Percentiles rank a stretch among this genome's conserved stretches.
Evolutionary conservation across 1,140 invertebrate species (phyloP).

Genomic region (Temnothorax nylanderi): DNA sequence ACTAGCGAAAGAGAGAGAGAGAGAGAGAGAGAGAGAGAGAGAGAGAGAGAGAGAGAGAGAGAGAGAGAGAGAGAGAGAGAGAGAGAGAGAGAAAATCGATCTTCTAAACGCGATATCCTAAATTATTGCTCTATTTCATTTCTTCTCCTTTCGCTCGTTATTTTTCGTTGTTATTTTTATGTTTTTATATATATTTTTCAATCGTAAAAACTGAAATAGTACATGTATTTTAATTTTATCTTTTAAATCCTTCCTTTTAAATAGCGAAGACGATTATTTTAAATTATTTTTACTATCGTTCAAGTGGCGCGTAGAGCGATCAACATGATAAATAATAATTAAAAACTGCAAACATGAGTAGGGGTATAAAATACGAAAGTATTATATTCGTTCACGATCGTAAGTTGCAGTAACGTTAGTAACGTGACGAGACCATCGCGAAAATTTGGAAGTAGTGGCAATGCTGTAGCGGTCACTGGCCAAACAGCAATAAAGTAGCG

Average conservation of each 20-base stretch:
- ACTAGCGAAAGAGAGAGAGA: background rate
- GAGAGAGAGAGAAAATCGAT: background rate
- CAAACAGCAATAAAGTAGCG: constrained; percentile 70
- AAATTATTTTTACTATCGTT: background rate
- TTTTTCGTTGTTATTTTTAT: background rate
- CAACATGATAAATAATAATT: background rate
- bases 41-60: background rate
- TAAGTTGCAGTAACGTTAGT: background rate
- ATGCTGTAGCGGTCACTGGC: background rate
- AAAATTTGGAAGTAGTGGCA: constrained; percentile 60
- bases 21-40: background rate
- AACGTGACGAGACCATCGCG: constrained; percentile 29
- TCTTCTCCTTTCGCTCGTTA: background rate
- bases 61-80: background rate
- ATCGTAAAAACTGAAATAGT: background rate
- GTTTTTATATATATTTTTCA: background rate
- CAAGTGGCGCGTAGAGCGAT: background rate
- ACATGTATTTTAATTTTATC: background rate
- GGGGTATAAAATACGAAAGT: background rate
- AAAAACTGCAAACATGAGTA: background rate
- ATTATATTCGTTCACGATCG: background rate
- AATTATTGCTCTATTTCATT: constrained; percentile 1
- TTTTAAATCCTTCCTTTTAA: background rate
- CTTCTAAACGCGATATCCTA: background rate
- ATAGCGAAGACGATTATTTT: background rate